Percentiles rank a stretch among this genome's conserved stretches.
Evolutionary conservation across 2,888 invertebrate species (phyloP).

Genomic region (Trisateles emortualis): DNA sequence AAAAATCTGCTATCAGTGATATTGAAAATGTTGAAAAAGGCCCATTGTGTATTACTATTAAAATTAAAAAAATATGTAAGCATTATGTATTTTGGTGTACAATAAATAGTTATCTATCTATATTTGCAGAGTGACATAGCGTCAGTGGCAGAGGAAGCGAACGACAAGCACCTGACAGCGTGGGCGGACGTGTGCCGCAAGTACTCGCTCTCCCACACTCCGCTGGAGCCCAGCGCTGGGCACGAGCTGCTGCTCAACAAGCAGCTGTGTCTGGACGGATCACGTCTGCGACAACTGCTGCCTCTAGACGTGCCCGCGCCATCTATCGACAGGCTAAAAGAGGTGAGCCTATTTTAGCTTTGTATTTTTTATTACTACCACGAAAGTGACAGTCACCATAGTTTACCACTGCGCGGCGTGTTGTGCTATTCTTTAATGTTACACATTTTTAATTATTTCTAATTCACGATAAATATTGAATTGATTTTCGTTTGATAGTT

Average conservation of each 20-base stretch:
- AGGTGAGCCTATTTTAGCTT: slow-evolving; percentile 84
- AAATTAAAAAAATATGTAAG: too few relatives aligned
- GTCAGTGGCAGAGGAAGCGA: slow-evolving; percentile 94
- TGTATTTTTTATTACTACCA: neutral
- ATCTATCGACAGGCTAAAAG: slow-evolving; percentile 85
- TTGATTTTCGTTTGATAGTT: too few relatives aligned
- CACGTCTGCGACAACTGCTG: slow-evolving; percentile 88
- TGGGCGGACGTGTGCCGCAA: slow-evolving; percentile 95
- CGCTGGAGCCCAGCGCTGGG: slow-evolving; percentile 95
- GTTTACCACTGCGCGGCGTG: too few relatives aligned
- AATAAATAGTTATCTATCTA: neutral
- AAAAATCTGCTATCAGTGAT: too few relatives aligned
- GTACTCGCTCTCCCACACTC: slow-evolving; percentile 93
- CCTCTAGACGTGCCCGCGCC: slow-evolving; percentile 87
- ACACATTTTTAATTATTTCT: too few relatives aligned
- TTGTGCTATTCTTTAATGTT: too few relatives aligned
- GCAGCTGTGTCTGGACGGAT: slow-evolving; percentile 91
- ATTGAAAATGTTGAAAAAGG: too few relatives aligned
- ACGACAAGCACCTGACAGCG: slow-evolving; percentile 96
- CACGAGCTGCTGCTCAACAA: slow-evolving; percentile 93
- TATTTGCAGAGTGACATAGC: slow-evolving; percentile 90
- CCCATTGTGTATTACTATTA: too few relatives aligned
- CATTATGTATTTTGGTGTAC: neutral
- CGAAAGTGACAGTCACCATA: neutral
- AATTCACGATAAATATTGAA: too few relatives aligned